These are phyloP conservation scores for Pocillopora damicornis DNA, from an alignment of 64 coral and sea anemone genomes.

Conservation along the genomic window DNA sequence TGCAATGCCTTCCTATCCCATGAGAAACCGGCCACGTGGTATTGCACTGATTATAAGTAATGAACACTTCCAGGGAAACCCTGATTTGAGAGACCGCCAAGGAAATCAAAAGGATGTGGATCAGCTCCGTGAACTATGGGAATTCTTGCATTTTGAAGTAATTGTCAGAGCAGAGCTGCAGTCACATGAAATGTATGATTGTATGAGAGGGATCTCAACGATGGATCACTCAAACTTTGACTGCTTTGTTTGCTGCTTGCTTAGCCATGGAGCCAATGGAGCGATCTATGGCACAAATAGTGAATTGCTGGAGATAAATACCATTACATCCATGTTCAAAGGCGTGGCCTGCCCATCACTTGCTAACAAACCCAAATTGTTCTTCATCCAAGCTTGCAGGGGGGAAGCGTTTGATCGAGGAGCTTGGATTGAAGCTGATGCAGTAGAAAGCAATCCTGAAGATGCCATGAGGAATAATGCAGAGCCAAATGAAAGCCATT, in stretches of 20 bases:
- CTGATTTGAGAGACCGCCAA: constrained; percentile 29
- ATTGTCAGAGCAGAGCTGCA: constrained; percentile 7
- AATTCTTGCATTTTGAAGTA: constrained; percentile 71
- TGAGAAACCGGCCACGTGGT: constrained; percentile 59
- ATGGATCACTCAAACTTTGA: constrained; percentile 53
- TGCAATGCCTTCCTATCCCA: constrained; percentile 69
- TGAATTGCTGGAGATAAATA: constrained; percentile 41
- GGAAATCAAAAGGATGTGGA: constrained; percentile 69
- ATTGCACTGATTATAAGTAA: constrained; percentile 82
- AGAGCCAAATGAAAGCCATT: constrained; percentile 91
- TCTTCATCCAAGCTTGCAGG: constrained; percentile 95
- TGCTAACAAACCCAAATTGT: constrained; percentile 76
- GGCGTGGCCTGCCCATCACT: constrained; percentile 62
- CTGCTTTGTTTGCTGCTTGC: constrained; percentile 89
- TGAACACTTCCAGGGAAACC: constrained; percentile 46
- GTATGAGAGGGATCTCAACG: constrained; percentile 36
- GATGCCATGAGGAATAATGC: constrained; percentile 80
- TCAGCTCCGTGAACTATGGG: constrained; percentile 60
- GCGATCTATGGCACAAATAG: constrained; percentile 75
- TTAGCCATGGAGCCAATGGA: constrained; percentile 81
- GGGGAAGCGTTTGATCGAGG: constrained; percentile 53
- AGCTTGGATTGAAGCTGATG: constrained; percentile 45
- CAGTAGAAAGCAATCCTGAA: constrained; percentile 38
- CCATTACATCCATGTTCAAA: constrained; percentile 71
- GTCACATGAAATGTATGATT: constrained; percentile 58